These are phyloP conservation scores for Notolepis coatsorum DNA, from an alignment of 2,797 vertebrate genomes.

Conservation along the genomic window DNA sequence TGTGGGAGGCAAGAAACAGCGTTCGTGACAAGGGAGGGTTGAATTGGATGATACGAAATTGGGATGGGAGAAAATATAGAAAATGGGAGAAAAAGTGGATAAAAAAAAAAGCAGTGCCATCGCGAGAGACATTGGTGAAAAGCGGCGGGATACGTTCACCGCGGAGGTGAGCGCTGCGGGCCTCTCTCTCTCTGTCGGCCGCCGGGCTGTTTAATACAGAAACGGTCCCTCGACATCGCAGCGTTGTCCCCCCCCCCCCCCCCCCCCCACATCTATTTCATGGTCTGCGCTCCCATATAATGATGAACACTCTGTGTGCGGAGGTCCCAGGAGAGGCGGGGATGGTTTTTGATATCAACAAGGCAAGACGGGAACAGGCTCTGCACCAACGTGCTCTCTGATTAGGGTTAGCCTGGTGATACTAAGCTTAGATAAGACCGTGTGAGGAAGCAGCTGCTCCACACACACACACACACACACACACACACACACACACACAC, in stretches of 20 bases:
- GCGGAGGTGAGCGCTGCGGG: conserved; percentile 33
- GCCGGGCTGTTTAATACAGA: conserved; percentile 14
- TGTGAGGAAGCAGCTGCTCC: conserved; percentile 56
- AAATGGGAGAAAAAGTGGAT: too few species aligned
- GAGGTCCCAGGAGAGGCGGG: conserved; percentile 30
- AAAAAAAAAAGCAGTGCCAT: conserved; percentile 33
- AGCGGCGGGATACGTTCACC: conserved; percentile 54
- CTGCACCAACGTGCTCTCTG: conserved; percentile 19
- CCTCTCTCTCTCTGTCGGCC: conserved; percentile 6
- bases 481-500: conserved; percentile 27
- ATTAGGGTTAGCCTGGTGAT: conserved; percentile 36
- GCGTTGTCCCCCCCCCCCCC: conserved; percentile 50
- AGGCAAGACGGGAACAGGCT: conserved; percentile 22
- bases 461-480: conserved; percentile 36
- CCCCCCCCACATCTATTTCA: conserved; percentile 67
- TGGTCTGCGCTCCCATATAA: conserved; percentile 62
- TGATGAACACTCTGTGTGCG: conserved; percentile 52
- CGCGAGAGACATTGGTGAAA: conserved; percentile 54
- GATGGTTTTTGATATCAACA: conserved; percentile 42
- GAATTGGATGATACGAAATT: too few species aligned
- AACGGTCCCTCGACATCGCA: conserved; percentile 49
- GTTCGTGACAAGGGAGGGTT: too few species aligned
- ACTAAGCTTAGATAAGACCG: conserved; percentile 50
- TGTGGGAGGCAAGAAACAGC: too few species aligned
- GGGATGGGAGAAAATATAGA: too few species aligned